A percentile compares a stretch with the other conserved stretches of the same genome.
These are phyloP conservation scores for Palythoa heliodiscus DNA, from an alignment of 92 coral and sea anemone genomes.

Conservation along the genomic window DNA sequence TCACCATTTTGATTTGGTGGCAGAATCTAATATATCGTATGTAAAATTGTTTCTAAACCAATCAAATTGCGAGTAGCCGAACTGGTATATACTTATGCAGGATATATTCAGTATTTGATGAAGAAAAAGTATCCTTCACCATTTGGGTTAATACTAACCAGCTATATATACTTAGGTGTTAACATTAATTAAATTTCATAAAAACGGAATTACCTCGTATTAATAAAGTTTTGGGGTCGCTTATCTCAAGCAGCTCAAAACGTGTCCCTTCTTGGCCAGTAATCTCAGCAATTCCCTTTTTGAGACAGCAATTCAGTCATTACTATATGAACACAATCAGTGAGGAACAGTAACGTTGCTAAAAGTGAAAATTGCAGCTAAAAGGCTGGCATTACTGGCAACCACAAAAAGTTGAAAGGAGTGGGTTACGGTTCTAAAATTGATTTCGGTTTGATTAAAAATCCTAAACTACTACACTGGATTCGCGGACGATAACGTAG, in stretches of 20 bases:
- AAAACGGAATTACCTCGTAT: constrained; percentile 70
- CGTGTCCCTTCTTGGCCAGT: constrained; percentile 85
- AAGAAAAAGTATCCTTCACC: too few relatives aligned
- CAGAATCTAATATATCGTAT: too few relatives aligned
- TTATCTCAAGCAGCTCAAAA: constrained; percentile 89
- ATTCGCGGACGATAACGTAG: too few relatives aligned
- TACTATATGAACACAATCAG: not conserved
- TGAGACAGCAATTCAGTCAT: not conserved
- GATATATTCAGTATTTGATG: too few relatives aligned
- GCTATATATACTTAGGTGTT: not conserved
- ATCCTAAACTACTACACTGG: too few relatives aligned
- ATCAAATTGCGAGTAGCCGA: too few relatives aligned
- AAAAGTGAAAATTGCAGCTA: not conserved
- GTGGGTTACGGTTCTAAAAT: too few relatives aligned
- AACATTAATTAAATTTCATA: not conserved
- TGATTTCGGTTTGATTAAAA: too few relatives aligned
- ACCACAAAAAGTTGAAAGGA: not conserved
- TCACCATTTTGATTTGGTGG: too few relatives aligned
- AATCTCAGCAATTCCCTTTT: constrained; percentile 94
- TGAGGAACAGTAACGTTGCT: not conserved
- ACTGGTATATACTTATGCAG: too few relatives aligned
- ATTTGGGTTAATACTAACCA: not conserved
- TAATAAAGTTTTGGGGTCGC: constrained; percentile 84
- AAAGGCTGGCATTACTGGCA: not conserved
- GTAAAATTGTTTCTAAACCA: too few relatives aligned